Evolutionary conservation across 1,140 invertebrate genomes (phyloP).

Genomic region (honey bee (Apis mellifera)): Amel_HAv3.1 CM009942.2:10803501-10804000

Average conservation of each 20-base stretch:
- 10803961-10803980: constrained; percentile 25
- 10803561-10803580: constrained; percentile 1
- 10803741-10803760: constrained; percentile 67
- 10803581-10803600: constrained; percentile 37
- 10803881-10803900: constrained; percentile 68
- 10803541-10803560: constrained; percentile 27
- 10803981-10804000: neutral
- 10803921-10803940: constrained; percentile 4
- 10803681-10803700: constrained; percentile 42
- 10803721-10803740: constrained; percentile 66
- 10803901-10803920: constrained; percentile 66
- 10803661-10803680: constrained; percentile 2
- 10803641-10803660: neutral
- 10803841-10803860: constrained; percentile 52
- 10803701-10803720: constrained; percentile 22
- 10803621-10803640: neutral
- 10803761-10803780: constrained; percentile 59
- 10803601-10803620: constrained; percentile 34
- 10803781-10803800: constrained; percentile 59
- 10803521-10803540: constrained; percentile 11
- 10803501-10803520: constrained; percentile 28
- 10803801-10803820: constrained; percentile 64
- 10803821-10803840: constrained; percentile 55
- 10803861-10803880: constrained; percentile 68
- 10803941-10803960: constrained; percentile 30